Evolutionary conservation across 2,888 invertebrate species (phyloP).

Genomic region (Lasioglossum marginatum): DNA sequence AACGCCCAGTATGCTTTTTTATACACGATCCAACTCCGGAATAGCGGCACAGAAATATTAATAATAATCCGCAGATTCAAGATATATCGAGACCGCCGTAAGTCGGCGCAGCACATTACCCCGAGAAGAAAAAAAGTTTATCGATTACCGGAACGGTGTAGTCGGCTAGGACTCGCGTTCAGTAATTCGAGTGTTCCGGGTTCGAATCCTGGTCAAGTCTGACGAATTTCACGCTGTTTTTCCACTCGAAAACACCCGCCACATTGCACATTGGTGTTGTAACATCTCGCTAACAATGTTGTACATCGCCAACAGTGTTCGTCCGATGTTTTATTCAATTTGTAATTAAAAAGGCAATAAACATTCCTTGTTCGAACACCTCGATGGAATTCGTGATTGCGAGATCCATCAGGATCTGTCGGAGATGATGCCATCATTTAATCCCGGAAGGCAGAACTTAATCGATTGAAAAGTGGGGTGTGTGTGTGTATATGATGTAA

Average conservation of each 20-base stretch:
- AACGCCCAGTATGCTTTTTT: not conserved
- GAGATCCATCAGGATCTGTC: not conserved
- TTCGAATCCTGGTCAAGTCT: not conserved
- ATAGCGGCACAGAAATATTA: no score
- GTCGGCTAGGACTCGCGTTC: not conserved
- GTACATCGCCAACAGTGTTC: not conserved
- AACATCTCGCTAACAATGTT: not conserved
- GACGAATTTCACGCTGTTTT: not conserved
- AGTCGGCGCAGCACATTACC: not conserved
- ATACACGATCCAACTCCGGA: no score
- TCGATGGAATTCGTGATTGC: not conserved
- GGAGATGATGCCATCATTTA: not conserved
- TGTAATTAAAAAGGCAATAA: not conserved
- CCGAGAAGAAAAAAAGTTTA: not conserved
- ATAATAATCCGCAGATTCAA: not conserved
- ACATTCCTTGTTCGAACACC: not conserved
- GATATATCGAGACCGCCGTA: not conserved
- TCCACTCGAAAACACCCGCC: not conserved
- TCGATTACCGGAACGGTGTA: not conserved
- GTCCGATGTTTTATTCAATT: not conserved
- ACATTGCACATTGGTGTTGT: no score
- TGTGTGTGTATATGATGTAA: not conserved
- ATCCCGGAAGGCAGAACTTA: constrained; percentile 2
- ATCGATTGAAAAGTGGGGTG: not conserved
- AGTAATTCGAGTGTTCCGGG: not conserved